A percentile compares a stretch with the other conserved stretches of the same genome.
Evolutionary conservation across 2,797 vertebrate species (phyloP).

Genomic region (Epinephelus coioides): DNA sequence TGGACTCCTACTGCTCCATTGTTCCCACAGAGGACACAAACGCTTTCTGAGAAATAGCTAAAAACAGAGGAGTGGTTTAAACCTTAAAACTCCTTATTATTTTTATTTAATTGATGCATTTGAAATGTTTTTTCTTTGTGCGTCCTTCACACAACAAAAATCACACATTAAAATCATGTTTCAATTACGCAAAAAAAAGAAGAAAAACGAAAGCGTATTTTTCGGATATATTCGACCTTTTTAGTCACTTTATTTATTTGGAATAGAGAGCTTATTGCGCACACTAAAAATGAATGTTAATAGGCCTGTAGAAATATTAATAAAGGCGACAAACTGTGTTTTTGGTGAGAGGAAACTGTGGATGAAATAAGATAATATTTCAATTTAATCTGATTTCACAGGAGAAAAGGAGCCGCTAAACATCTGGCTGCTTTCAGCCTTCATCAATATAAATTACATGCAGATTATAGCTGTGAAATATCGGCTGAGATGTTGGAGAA

Average conservation of each 20-base stretch:
- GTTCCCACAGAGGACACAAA: constrained; percentile 23
- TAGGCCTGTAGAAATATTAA: too few species aligned
- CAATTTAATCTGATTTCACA: too few species aligned
- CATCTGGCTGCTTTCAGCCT: neutral
- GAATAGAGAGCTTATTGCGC: accelerated
- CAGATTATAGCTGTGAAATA: neutral
- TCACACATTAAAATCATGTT: neutral
- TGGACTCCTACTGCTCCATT: neutral
- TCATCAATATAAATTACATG: neutral
- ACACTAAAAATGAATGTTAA: neutral
- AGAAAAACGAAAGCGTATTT: too few species aligned
- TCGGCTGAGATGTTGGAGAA: neutral
- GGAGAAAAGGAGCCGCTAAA: too few species aligned
- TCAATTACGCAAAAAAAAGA: neutral
- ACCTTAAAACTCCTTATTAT: neutral
- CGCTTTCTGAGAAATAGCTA: neutral
- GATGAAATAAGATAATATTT: too few species aligned
- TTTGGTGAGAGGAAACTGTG: too few species aligned
- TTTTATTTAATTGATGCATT: neutral
- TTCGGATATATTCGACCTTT: too few species aligned
- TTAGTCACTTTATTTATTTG: neutral
- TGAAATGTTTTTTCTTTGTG: neutral
- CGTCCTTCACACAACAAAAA: neutral
- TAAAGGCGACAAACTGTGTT: neutral
- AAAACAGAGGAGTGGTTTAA: neutral